Evolutionary conservation across 2,797 vertebrate genomes (phyloP), one percentile per base, ranked within the genome.

Genomic region (Spinus olivaceus): DNA sequence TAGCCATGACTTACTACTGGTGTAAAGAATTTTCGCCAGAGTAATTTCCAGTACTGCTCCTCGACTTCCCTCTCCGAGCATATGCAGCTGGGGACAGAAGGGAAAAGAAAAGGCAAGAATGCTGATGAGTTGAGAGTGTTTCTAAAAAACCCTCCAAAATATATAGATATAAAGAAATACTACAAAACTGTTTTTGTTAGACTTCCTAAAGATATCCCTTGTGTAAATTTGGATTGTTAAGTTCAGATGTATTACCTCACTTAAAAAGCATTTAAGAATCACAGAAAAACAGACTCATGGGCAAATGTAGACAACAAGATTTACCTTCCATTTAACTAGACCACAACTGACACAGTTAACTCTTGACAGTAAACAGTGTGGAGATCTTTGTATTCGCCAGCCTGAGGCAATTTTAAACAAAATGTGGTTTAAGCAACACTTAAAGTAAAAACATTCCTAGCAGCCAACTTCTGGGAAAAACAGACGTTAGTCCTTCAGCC

Each of bases 21-120:
- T 93, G 57, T 99, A 98, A 51, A 98, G 98, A 56, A 99, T 87
- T 98, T 99, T 99, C 4, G 99, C 97, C 73, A 99, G 97, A n/a
- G 98, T 98, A 96, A 99, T 99, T 97, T 99, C 99, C 70, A 99
- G 97, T 4, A 97, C 66, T 5, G 99, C 98, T 17, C 99, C 99
- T 93, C 99, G 98, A 95, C 98, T 98, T 80, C 99, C 99, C n/a
- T 99, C 99, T 19, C 99, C 99, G 57, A 99, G 96, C 99, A 99
- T 99, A 91, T 99, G 99, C 65, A 99, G 98, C 99, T 99, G 93
- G 63, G 92, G 54, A 66, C 19, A 76, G 81, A 82, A 94, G 19
- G 12, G 4, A 56, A 81, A 24, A 74, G 47, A 93, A n/a, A 64
- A 70, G 5, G 20, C 19, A 79, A 93, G 37, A 79, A 53, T 24